Base-by-base conservation (phyloP, 2,888 invertebrate species). In the Zhengitettix transpicula region DNA sequence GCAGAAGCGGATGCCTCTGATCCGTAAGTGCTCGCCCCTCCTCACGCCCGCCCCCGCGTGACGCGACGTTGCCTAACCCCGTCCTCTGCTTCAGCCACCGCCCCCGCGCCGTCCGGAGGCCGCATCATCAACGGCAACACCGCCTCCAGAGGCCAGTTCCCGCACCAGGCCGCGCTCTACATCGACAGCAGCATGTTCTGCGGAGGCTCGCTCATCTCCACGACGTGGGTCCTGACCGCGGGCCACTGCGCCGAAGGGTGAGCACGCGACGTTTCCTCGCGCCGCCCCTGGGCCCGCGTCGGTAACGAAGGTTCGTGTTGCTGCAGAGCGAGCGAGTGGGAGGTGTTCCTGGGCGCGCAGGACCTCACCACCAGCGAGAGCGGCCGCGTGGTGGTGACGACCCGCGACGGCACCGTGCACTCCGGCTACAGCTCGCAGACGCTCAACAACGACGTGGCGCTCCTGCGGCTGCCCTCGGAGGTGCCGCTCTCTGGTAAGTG, bases 401-500 rank as follows among this genome's bases (percentile, higher is more conserved):
- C 68, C 40, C 66, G 65, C 10, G 64, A 66, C 51, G 68, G 69
- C 60, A 67, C 69, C 40, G 70, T 74, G 5, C 76, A 77, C 64
- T 70, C 72, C 60, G 17, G 68, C 0, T 74, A 72, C 70, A 65
- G 69, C 16, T 15, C 69, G 0, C 42, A 63, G 1, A 67, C 66
- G 12, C 64, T 73, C 12, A 55, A 62, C 14, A 73, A 77, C 63
- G 77, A 78, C 60, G 72, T 78, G 58, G 76, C 76, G 8, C 58
- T 77, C 10, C 68, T 77, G 47, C 69, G 69, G 56, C 65, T 77
- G 60, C 71, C 73, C 10, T 60, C 16, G 53, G 11, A 2, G 7
- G 28, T 28, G n/a, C 28, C 2, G 28, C 28, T 28, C n/a, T n/a
- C n/a, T n/a, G n/a, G n/a, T n/a, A n/a, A n/a, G n/a, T n/a, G n/a